Conservation (phyloP, 1,140 invertebrate genomes). For the Bombus waltoni region DNA sequence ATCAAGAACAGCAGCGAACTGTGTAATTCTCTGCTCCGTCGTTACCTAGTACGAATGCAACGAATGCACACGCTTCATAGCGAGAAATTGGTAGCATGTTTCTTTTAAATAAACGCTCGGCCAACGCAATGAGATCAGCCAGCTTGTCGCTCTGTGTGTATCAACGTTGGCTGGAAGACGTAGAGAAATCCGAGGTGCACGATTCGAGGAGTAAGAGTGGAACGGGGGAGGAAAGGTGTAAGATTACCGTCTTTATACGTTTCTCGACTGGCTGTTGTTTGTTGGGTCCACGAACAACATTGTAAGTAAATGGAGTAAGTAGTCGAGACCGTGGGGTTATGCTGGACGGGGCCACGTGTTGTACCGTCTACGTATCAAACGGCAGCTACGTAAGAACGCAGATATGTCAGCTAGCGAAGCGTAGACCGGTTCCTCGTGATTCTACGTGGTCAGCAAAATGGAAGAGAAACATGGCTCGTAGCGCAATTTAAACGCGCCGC, state of each 20-base stretch:
- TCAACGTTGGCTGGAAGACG: constrained; percentile 53
- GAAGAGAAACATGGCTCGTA: constrained; percentile 57
- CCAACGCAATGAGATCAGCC: constrained; percentile 51
- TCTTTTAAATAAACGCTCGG: constrained; percentile 41
- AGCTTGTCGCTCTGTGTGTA: constrained; percentile 53
- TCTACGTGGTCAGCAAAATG: constrained; percentile 60
- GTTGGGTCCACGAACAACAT: constrained; percentile 60
- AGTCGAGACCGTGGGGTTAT: background rate
- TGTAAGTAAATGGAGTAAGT: constrained; percentile 65
- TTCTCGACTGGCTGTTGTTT: constrained; percentile 52
- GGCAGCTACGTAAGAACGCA: constrained; percentile 25
- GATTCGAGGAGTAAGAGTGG: background rate
- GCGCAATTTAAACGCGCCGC: constrained; percentile 49
- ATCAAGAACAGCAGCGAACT: background rate
- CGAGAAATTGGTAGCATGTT: constrained; percentile 36
- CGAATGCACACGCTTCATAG: background rate
- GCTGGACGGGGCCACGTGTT: constrained; percentile 41
- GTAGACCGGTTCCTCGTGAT: constrained; percentile 12
- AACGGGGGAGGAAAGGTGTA: constrained; percentile 38
- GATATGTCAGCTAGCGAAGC: constrained; percentile 22
- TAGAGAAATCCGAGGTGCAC: constrained; percentile 63
- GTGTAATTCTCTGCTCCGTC: background rate
- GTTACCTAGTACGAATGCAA: background rate
- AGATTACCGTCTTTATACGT: constrained; percentile 57
- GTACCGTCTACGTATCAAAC: constrained; percentile 59